A percentile compares a stretch with the other conserved stretches of the same genome.
These are phyloP conservation scores for Nanorana parkeri DNA, from an alignment of 2,113 vertebrate genomes.

Conservation along the genomic window DNA sequence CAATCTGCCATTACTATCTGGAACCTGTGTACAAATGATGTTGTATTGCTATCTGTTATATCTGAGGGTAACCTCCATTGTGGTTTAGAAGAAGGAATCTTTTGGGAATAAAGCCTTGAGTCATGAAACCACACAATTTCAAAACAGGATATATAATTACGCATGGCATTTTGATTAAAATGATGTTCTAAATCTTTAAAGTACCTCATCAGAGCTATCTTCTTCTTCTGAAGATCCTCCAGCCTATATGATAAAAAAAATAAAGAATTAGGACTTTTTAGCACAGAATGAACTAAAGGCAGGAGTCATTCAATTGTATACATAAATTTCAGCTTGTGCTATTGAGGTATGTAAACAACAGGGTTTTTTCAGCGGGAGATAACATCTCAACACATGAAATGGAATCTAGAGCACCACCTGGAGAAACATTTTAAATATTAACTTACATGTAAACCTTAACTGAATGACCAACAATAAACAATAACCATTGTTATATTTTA, in stretches of 20 bases:
- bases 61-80: constrained; percentile 43
- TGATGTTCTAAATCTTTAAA: neutral
- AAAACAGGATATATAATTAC: constrained; percentile 25
- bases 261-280: neutral
- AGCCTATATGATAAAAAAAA: neutral
- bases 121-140: constrained; percentile 35
- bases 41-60: constrained; percentile 16
- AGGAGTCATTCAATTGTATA: too few relatives aligned
- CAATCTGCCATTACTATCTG: neutral
- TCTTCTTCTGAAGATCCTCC: constrained; percentile 48
- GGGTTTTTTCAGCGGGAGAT: too few relatives aligned
- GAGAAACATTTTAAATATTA: too few relatives aligned
- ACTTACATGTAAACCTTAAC: too few relatives aligned
- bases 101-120: neutral
- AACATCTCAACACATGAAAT: too few relatives aligned
- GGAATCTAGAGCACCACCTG: too few relatives aligned
- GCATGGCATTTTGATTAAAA: neutral
- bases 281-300: neutral
- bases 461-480: too few relatives aligned
- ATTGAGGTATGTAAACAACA: too few relatives aligned
- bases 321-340: too few relatives aligned
- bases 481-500: too few relatives aligned
- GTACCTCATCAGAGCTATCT: constrained; percentile 55
- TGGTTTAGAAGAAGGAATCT: constrained; percentile 25
- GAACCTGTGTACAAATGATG: neutral